Percentiles rank a stretch among this genome's conserved stretches.
phyloP scores from a whole-genome alignment of 2,888 invertebrate species.

The Apodemia duryi region DNA sequence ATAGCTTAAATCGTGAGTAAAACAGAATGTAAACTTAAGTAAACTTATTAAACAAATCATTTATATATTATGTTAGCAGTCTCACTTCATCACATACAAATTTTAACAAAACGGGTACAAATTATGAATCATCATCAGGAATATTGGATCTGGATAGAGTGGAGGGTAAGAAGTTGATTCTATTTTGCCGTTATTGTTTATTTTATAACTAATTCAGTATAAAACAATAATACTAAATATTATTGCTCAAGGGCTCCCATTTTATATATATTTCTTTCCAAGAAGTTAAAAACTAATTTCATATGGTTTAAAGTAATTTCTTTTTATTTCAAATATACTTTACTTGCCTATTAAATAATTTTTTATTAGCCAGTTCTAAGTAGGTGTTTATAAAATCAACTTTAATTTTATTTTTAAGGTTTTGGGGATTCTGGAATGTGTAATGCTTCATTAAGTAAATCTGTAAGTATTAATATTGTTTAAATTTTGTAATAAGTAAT shows the following conservation, averaged over 20 bases:
- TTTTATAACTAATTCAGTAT: too few relatives aligned
- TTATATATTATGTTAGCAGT: constrained; percentile 20
- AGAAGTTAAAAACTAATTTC: too few relatives aligned
- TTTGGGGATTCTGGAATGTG: constrained; percentile 56
- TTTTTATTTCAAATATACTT: too few relatives aligned
- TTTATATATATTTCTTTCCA: too few relatives aligned
- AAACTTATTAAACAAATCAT: background rate
- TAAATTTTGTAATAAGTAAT: background rate
- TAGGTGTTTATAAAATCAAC: too few relatives aligned
- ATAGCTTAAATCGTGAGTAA: background rate
- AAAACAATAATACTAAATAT: too few relatives aligned
- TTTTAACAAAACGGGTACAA: constrained; percentile 38
- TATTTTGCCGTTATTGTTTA: too few relatives aligned
- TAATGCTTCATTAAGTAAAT: constrained; percentile 48
- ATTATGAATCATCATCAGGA: constrained; percentile 60
- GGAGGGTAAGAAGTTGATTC: constrained; percentile 46
- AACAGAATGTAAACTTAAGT: background rate
- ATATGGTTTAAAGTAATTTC: too few relatives aligned
- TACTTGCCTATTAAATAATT: too few relatives aligned
- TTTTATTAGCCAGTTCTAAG: too few relatives aligned
- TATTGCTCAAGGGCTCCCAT: too few relatives aligned
- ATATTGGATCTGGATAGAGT: constrained; percentile 62
- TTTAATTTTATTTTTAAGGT: constrained; percentile 37
- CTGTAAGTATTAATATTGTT: constrained; percentile 43
- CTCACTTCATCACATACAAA: constrained; percentile 32